Percentiles rank a stretch among this genome's conserved stretches.
These are phyloP conservation scores for Amphipyra berbera DNA, from an alignment of 2,888 invertebrate genomes.

Conservation along the genomic window DNA sequence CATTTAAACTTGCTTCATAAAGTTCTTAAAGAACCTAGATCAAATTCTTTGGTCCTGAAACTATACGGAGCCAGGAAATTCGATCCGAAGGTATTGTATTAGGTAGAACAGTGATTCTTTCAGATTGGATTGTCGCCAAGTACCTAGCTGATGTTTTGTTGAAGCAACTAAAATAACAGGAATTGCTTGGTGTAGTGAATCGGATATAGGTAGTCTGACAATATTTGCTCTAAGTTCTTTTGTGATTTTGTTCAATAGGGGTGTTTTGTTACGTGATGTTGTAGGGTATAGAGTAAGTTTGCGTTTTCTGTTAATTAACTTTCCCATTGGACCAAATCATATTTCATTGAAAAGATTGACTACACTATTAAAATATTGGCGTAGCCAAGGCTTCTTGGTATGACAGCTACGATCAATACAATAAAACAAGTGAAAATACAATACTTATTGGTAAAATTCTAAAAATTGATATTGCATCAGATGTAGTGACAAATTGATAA, in stretches of 20 bases:
- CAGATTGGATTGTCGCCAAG: constrained; percentile 26
- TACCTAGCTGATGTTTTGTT: constrained; percentile 20
- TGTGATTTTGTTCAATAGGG: neutral
- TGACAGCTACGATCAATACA: no score
- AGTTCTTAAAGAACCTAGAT: constrained; percentile 14
- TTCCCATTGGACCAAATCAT: no score
- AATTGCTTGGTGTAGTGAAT: constrained; percentile 33
- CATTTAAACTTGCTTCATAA: constrained; percentile 31
- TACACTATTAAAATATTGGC: no score
- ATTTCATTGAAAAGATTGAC: no score
- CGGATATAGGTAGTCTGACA: constrained; percentile 17
- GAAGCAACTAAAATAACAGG: constrained; percentile 18
- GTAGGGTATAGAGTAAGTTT: no score
- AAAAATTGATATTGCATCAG: no score
- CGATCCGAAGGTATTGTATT: constrained; percentile 6
- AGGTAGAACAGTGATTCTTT: constrained; percentile 5
- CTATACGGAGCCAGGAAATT: constrained; percentile 11
- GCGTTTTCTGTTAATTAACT: no score
- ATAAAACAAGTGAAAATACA: no score
- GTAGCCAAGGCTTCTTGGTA: no score
- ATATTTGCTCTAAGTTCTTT: constrained; percentile 7
- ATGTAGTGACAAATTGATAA: no score
- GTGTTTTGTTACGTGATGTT: no score
- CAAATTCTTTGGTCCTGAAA: constrained; percentile 15
- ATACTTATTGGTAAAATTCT: no score